Percentiles rank a stretch among this genome's conserved stretches.
These are phyloP conservation scores for Omphaloscelis lunosa DNA, from an alignment of 2,888 invertebrate species.

Conservation along the genomic window DNA sequence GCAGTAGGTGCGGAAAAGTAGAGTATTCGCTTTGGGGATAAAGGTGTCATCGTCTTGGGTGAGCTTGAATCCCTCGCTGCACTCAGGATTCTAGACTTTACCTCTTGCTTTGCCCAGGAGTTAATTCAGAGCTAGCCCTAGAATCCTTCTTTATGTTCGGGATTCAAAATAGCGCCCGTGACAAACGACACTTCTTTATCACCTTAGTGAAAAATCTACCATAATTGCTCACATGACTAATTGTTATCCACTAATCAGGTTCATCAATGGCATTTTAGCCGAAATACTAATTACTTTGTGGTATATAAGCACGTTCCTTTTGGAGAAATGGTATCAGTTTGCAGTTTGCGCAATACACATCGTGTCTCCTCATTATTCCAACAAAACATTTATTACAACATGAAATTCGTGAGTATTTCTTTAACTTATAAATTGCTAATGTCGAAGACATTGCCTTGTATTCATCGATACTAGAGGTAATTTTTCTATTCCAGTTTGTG, in stretches of 20 bases:
- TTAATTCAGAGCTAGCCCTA: no score
- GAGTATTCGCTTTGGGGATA: no score
- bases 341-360: slow-evolving; percentile 6
- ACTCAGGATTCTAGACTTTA: no score
- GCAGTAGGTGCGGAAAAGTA: no score
- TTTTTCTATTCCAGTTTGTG: slow-evolving; percentile 68
- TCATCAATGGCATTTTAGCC: slow-evolving; percentile 6
- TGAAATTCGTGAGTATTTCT: slow-evolving; percentile 70
- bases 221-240: no score
- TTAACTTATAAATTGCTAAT: not conserved
- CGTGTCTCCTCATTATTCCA: slow-evolving; percentile 7
- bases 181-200: no score
- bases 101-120: no score
- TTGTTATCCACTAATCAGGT: slow-evolving; percentile 3
- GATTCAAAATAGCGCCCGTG: no score
- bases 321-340: slow-evolving; percentile 42
- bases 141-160: no score
- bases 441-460: not conserved
- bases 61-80: no score
- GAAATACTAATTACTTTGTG: slow-evolving; percentile 9
- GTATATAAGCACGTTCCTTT: slow-evolving; percentile 30
- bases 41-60: no score
- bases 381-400: slow-evolving; percentile 57
- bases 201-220: no score
- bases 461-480: not conserved